Conservation (phyloP, 1,140 invertebrate species). For the Drosophila sproati region DNA sequence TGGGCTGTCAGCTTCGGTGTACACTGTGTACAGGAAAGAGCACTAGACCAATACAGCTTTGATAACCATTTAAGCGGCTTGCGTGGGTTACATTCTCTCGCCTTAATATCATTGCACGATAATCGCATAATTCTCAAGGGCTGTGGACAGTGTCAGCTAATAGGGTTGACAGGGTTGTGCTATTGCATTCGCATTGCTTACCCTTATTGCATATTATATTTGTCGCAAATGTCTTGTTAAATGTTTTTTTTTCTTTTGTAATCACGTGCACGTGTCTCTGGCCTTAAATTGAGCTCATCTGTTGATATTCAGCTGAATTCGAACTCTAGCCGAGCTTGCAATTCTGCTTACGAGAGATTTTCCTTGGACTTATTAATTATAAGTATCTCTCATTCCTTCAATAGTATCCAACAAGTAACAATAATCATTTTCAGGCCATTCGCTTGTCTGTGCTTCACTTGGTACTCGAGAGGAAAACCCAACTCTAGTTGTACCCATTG, state of each 20-base stretch:
- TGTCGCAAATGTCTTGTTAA: conserved; percentile 55
- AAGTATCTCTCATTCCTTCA: neutral
- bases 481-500: conserved; percentile 9
- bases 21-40: conserved; percentile 43
- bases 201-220: conserved; percentile 54
- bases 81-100: conserved; percentile 61
- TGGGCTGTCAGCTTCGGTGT: conserved; percentile 2
- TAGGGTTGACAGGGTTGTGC: conserved; percentile 26
- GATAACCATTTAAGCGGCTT: conserved; percentile 75
- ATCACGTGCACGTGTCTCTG: conserved; percentile 59
- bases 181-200: conserved; percentile 1
- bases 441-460: neutral
- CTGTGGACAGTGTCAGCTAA: conserved; percentile 35
- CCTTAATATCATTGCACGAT: conserved; percentile 60
- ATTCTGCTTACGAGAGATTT: neutral
- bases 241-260: conserved; percentile 24
- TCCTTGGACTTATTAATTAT: neutral
- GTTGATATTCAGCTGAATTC: conserved; percentile 8
- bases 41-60: conserved; percentile 59
- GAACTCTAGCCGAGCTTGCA: neutral
- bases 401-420: neutral
- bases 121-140: conserved; percentile 71
- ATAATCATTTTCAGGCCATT: conserved; percentile 3
- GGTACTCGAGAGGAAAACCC: neutral
- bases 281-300: conserved; percentile 33